A percentile compares a stretch with the other conserved stretches of the same genome.
Conservation (phyloP, 2,888 invertebrate species). For the Matsumyia berberina region DNA sequence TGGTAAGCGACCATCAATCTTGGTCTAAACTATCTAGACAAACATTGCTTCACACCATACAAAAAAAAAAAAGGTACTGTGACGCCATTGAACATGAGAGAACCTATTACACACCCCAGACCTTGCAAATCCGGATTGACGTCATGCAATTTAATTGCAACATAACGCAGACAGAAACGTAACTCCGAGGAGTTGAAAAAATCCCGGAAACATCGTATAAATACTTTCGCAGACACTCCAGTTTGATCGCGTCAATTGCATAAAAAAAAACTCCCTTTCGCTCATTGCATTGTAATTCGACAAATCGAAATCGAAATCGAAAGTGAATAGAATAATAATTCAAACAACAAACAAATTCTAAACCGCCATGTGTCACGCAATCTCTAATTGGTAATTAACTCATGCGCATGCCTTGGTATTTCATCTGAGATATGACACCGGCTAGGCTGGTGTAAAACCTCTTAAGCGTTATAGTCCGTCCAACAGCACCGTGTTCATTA, state of each 20-base stretch:
- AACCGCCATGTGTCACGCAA: constrained; percentile 29
- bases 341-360: constrained; percentile 9
- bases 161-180: too few species aligned
- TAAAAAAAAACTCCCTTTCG: constrained; percentile 6
- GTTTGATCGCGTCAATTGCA: constrained; percentile 31
- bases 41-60: too few species aligned
- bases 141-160: too few species aligned
- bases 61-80: too few species aligned
- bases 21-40: too few species aligned
- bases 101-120: too few species aligned
- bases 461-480: constrained; percentile 7
- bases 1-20: too few species aligned
- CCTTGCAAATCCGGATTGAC: too few species aligned
- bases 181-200: too few species aligned
- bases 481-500: constrained; percentile 1
- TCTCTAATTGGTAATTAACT: constrained; percentile 60
- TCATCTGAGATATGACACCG: constrained; percentile 57
- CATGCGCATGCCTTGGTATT: constrained; percentile 63
- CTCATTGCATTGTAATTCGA: constrained; percentile 21
- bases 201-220: constrained; percentile 27
- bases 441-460: constrained; percentile 20
- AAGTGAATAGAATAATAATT: constrained; percentile 63
- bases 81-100: too few species aligned
- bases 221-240: constrained; percentile 3
- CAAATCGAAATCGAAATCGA: constrained; percentile 27